Conservation (phyloP, 2,888 invertebrate species). For the Xiphydria camelus region DNA sequence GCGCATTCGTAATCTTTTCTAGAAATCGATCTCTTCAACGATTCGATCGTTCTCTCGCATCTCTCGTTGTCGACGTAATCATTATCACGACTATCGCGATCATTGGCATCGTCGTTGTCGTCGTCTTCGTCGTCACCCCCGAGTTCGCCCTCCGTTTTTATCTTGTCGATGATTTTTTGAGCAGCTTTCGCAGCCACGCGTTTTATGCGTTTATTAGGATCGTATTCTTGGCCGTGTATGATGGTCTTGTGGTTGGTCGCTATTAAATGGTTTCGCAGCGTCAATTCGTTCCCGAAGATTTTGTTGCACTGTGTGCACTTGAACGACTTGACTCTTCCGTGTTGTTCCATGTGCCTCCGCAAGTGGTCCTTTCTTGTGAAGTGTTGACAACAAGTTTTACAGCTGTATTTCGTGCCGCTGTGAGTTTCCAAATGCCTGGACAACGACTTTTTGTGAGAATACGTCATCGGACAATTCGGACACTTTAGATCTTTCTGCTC, state of each 20-base stretch:
- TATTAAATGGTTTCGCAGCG: constrained; percentile 53
- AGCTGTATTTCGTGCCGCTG: constrained; percentile 29
- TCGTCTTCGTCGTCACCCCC: constrained; percentile 30
- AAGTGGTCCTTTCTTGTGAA: constrained; percentile 43
- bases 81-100: constrained; percentile 20
- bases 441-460: constrained; percentile 35
- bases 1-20: constrained; percentile 43
- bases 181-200: constrained; percentile 53
- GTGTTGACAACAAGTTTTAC: constrained; percentile 43
- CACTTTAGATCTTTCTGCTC: constrained; percentile 31
- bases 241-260: constrained; percentile 52
- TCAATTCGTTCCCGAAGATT: constrained; percentile 49
- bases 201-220: constrained; percentile 53
- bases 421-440: constrained; percentile 39
- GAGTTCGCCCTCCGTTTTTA: constrained; percentile 46
- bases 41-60: constrained; percentile 21
- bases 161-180: constrained; percentile 53
- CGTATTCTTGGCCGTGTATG: constrained; percentile 49
- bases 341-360: constrained; percentile 44
- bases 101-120: constrained; percentile 20
- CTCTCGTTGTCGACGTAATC: background rate
- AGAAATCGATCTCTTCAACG: constrained; percentile 18
- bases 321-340: constrained; percentile 34
- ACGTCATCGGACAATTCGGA: constrained; percentile 34
- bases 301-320: constrained; percentile 52